A percentile compares a stretch with the other conserved stretches of the same genome.
phyloP scores from a whole-genome alignment of 2,888 invertebrate species.

The Anarsia innoxiella region DNA sequence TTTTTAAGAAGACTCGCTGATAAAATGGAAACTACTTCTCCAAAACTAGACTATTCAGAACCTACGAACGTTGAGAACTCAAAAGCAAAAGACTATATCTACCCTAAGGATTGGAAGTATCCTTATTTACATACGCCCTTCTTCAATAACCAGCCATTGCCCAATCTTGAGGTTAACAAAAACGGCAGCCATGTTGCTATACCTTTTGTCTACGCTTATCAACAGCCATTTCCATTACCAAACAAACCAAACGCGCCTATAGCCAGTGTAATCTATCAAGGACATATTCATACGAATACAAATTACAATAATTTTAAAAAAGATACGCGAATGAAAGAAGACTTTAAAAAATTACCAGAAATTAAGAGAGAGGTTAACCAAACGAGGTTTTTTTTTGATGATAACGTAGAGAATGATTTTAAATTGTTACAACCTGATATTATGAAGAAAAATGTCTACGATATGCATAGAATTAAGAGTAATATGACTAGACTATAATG shows the following conservation, averaged over 20 bases:
- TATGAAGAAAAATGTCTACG: no score
- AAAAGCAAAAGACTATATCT: background rate
- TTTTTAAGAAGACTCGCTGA: slow-evolving; percentile 43
- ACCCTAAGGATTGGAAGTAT: background rate
- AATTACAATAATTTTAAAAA: slow-evolving; percentile 4
- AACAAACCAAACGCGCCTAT: slow-evolving; percentile 21
- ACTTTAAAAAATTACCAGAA: slow-evolving; percentile 1
- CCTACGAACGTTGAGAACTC: background rate
- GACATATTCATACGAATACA: slow-evolving; percentile 34
- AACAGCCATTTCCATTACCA: slow-evolving; percentile 23
- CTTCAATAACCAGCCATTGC: background rate
- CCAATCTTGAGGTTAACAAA: slow-evolving; percentile 14
- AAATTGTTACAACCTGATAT: no score
- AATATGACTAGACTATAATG: no score
- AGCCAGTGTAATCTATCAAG: slow-evolving; percentile 35
- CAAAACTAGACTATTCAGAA: slow-evolving; percentile 2
- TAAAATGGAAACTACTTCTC: slow-evolving; percentile 20
- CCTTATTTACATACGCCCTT: background rate
- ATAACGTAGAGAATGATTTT: no score
- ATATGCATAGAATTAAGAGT: no score
- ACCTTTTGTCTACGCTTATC: slow-evolving; percentile 39
- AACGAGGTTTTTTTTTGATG: slow-evolving; percentile 36
- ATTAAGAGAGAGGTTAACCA: slow-evolving; percentile 19
- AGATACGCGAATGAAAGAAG: background rate
- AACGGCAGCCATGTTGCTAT: slow-evolving; percentile 27